Evolutionary conservation across 2,888 invertebrate genomes (phyloP).

Genomic region (Teleogryllus oceanicus): DNA sequence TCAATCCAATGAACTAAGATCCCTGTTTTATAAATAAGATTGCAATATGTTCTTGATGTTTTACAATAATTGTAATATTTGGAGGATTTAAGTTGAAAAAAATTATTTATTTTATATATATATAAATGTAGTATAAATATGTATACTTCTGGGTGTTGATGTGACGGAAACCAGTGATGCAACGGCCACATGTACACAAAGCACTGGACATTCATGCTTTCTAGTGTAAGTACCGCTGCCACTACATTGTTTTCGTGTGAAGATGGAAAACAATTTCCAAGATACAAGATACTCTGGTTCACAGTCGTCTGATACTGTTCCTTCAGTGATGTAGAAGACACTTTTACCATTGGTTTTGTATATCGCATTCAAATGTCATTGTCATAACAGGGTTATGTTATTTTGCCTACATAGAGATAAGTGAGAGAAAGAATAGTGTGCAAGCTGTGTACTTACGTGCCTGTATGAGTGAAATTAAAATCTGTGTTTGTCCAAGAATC

Average conservation of each 20-base stretch:
- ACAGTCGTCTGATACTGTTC: not conserved
- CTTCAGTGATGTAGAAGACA: not conserved
- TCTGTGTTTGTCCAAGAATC: too few species aligned
- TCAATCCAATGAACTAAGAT: not conserved
- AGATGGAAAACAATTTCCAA: not conserved
- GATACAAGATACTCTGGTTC: too few species aligned
- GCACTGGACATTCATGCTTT: not conserved
- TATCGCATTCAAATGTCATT: not conserved
- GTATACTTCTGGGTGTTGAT: conserved; percentile 7
- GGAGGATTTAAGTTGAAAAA: conserved; percentile 12
- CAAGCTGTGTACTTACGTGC: too few species aligned
- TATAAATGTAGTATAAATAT: conserved; percentile 4
- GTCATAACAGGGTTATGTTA: not conserved
- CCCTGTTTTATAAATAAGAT: not conserved
- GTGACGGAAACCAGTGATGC: not conserved
- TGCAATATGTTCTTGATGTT: conserved; percentile 10
- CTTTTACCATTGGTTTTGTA: not conserved
- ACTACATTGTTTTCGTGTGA: not conserved
- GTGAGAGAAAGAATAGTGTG: not conserved
- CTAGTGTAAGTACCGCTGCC: not conserved
- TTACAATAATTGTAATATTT: conserved; percentile 18
- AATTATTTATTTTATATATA: conserved; percentile 18
- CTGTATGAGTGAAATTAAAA: too few species aligned
- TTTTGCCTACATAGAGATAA: not conserved
- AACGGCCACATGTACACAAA: not conserved